phyloP scores from a whole-genome alignment of 2,113 vertebrate species.

The Haplochromis vanheusdeni region DNA sequence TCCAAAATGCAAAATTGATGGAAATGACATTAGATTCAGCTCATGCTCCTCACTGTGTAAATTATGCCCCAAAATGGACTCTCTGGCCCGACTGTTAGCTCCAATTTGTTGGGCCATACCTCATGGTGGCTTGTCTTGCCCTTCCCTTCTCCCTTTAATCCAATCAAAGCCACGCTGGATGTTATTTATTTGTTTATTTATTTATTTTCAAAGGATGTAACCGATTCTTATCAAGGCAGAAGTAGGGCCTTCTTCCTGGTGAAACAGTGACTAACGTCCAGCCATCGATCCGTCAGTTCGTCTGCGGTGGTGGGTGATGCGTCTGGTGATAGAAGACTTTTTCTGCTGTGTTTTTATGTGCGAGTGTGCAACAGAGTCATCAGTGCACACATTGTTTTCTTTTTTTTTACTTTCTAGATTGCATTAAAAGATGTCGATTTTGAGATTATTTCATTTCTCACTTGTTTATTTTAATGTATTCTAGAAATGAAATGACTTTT shows the following conservation, averaged over 20 bases:
- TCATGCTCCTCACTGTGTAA: constrained; percentile 69
- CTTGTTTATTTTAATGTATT: not conserved
- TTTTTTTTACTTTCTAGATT: not conserved
- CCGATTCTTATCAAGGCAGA: constrained; percentile 63
- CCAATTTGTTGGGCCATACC: constrained; percentile 66
- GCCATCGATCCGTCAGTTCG: constrained; percentile 57
- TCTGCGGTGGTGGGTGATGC: constrained; percentile 52
- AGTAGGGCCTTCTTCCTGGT: constrained; percentile 63
- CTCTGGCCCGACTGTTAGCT: constrained; percentile 61
- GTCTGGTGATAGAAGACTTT: constrained; percentile 41
- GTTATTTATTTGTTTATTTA: constrained; percentile 78
- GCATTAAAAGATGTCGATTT: not conserved
- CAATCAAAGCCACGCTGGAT: constrained; percentile 63
- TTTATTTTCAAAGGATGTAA: constrained; percentile 70
- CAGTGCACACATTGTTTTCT: not conserved
- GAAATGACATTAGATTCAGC: constrained; percentile 70
- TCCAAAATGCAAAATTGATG: constrained; percentile 68
- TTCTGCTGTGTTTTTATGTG: not conserved
- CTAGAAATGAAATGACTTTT: not conserved
- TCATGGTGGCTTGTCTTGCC: constrained; percentile 57
- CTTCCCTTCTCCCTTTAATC: constrained; percentile 65
- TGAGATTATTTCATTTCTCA: not conserved
- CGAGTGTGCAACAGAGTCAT: not conserved
- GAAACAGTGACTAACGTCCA: constrained; percentile 68
- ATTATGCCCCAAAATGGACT: constrained; percentile 73